Evolutionary conservation across 2,888 invertebrate species (phyloP).

Genomic region (Melolontha melolontha): DNA sequence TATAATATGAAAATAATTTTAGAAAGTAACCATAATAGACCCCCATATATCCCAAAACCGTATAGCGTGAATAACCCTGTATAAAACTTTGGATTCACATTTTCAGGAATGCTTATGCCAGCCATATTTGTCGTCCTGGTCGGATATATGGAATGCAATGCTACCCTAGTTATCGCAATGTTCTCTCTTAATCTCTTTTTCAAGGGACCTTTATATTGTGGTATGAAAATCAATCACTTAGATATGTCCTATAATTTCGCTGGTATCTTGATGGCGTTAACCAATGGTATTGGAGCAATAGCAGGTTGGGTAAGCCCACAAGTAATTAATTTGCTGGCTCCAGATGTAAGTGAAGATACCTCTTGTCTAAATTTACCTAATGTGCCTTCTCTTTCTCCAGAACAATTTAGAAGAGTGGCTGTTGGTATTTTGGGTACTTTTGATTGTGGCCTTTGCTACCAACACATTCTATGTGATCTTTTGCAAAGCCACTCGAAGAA

Average conservation of each 20-base stretch:
- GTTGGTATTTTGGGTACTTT: conserved; percentile 33
- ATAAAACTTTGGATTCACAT: too few relatives aligned
- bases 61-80: too few relatives aligned
- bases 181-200: conserved; percentile 74
- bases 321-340: conserved; percentile 71
- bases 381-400: not conserved
- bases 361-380: too few relatives aligned
- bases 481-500: conserved; percentile 20
- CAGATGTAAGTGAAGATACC: conserved; percentile 66
- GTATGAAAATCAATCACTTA: conserved; percentile 75
- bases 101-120: too few relatives aligned
- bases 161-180: conserved; percentile 66
- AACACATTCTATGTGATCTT: conserved; percentile 35
- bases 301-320: conserved; percentile 74
- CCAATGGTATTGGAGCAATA: conserved; percentile 73
- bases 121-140: conserved; percentile 57
- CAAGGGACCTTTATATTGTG: conserved; percentile 78
- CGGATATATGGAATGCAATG: conserved; percentile 73
- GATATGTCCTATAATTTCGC: conserved; percentile 75
- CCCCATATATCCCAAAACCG: too few relatives aligned
- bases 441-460: conserved; percentile 23
- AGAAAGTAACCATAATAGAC: too few relatives aligned
- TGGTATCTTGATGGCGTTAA: conserved; percentile 73
- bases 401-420: conserved; percentile 42
- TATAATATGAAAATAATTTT: too few relatives aligned